These are phyloP conservation scores for Cossypha heuglini DNA, from an alignment of 2,797 vertebrate genomes.

Conservation along the genomic window DNA sequence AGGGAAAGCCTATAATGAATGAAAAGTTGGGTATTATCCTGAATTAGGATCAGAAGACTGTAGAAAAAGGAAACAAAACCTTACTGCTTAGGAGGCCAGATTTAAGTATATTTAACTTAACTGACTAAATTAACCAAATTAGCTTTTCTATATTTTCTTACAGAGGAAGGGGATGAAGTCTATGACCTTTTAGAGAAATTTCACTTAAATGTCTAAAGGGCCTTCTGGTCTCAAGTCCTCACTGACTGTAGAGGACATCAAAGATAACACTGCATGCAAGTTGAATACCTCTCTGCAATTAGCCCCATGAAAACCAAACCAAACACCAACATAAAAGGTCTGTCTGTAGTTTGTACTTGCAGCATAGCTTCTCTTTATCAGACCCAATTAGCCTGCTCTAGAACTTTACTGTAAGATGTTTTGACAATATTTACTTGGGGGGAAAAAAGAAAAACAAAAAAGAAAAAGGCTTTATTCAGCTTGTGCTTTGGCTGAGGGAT, in stretches of 20 bases:
- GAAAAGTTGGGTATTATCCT: not conserved
- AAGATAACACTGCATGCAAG: not conserved
- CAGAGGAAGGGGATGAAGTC: not conserved
- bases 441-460: not conserved
- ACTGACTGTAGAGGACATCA: not conserved
- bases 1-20: not conserved
- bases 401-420: not conserved
- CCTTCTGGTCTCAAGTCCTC: not conserved
- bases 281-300: not conserved
- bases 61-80: not conserved
- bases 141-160: not conserved
- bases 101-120: not conserved
- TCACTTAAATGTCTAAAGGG: not conserved
- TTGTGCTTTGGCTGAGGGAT: not conserved
- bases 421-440: not conserved
- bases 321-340: not conserved
- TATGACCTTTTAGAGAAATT: not conserved
- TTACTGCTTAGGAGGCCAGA: not conserved
- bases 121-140: not conserved
- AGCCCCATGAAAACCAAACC: not conserved
- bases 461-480: not conserved
- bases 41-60: not conserved
- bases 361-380: not conserved
- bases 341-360: not conserved
- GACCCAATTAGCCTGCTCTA: not conserved